Base-by-base conservation (phyloP, 2,797 vertebrate genomes). In the Hypotaenidia philippensis region DNA sequence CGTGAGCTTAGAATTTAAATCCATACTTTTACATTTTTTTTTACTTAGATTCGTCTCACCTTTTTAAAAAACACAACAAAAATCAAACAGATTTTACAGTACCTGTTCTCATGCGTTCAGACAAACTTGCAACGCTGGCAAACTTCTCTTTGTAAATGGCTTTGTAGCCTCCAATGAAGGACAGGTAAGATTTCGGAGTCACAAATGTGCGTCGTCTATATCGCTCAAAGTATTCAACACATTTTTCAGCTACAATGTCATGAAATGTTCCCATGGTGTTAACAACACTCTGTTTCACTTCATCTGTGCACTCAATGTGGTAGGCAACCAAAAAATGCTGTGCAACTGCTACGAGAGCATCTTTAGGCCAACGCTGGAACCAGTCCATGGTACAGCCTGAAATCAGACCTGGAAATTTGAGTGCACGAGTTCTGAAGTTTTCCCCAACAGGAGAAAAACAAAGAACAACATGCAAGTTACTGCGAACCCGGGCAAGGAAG, bases 391-490 rank as follows among this genome's bases (percentile, higher is more conserved):
- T 99, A 93, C 98, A 99, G 89, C 98, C 98, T 3, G 98, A 99
- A 93, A 99, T 98, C 90, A 99, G 97, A 38, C 98, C 98, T 8
- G 98, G 98, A 80, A 99, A 99, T 97, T 97, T 99, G 27, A 99
- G 85, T 9, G 98, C 98, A 19, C 97, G 97, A 50, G 94, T 97
- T 52, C 98, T 98, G 85, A 99, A 98, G 94, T 98, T 98, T 74
- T 98, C 98, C 15, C 98, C 98, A 41, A 99, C 98, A 3, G 98
- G 99, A 29, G 98, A 99, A 97, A 99, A 99, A 94, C 98, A 99
- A 92, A 99, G 98, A n/a, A 98, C 98, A 3, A 99, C 97, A 27
- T 99, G 98, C 23, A 99, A 96, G 93, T 99, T 98, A 89, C 96
- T 98, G n/a, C 97, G 97, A 77, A 99, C 98, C 21, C 98, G 97